Conservation (phyloP, 2,888 invertebrate genomes). For the Beris morrisii region DNA sequence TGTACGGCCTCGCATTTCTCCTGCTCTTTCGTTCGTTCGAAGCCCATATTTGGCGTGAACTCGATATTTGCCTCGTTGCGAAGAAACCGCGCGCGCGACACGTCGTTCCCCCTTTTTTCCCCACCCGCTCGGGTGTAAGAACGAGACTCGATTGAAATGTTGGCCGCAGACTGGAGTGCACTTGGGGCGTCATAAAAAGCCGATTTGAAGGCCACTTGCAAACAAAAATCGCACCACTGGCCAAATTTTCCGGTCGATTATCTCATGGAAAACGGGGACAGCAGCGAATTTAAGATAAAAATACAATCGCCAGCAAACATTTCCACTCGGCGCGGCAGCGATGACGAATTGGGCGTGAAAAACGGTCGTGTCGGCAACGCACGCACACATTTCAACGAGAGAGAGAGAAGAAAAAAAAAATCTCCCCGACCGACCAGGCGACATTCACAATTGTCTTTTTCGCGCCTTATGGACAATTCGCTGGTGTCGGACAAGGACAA, state of each 20-base stretch:
- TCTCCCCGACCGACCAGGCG: no score
- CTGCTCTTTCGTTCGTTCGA: constrained; percentile 30
- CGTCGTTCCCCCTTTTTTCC: background rate
- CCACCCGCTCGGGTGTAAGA: no score
- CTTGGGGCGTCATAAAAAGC: background rate
- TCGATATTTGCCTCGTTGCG: constrained; percentile 23
- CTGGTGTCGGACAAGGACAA: no score
- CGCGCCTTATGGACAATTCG: no score
- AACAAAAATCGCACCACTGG: background rate
- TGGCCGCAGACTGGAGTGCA: no score
- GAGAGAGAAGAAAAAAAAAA: no score
- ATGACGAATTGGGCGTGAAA: constrained; percentile 39
- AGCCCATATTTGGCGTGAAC: constrained; percentile 37
- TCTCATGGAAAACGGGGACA: background rate
- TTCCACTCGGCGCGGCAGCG: constrained; percentile 15
- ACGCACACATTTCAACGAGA: constrained; percentile 9
- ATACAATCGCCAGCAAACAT: constrained; percentile 11
- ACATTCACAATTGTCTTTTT: no score
- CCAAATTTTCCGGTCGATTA: constrained; percentile 7
- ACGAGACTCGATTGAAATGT: no score
- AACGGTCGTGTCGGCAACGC: background rate
- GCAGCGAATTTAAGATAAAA: constrained; percentile 12
- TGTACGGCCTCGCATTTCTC: background rate
- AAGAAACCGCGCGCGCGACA: background rate
- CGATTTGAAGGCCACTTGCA: background rate